Evolutionary conservation across 92 coral and sea anemone genomes (phyloP), one percentile per base, ranked within the genome.

Genomic region (Parazoanthus darwini): DNA sequence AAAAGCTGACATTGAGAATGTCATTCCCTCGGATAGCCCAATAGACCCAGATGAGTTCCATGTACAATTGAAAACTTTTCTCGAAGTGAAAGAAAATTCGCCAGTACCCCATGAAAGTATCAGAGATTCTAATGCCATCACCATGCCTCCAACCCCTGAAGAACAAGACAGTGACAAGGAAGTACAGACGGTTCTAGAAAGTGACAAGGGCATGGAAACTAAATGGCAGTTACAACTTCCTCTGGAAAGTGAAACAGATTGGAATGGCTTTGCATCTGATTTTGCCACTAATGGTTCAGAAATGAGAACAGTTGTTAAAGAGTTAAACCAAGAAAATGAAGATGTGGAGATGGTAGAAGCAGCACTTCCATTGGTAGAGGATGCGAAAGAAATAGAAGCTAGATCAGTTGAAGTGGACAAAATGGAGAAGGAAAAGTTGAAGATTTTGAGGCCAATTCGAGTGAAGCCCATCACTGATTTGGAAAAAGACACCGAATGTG

Each of bases 381-480:
- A 22, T 73, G 14, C 16, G 5, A 3, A 43, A 29, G 87, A 70
- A 43, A 18, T 58, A 9, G 68, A 39, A 15, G 42, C 16, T 8
- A 20, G 22, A 20, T 18, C 78, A 70, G 23, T 3, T 44, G 79
- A 9, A 25, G n/a, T 23, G 35, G 66, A 6, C 3, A 35, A 70
- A 73, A 48, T 35, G 11, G 65, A 44, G 37, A 46, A 48, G 5
- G 79, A 84, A 43, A 35, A 15, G 25, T 18, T 29, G 5, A 72
- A 72, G 59, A 38, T 71, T 25, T 46, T 43, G 3, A 71, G 46
- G 25, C 75, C 79, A 26, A 84, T 84, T 25, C 59, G 39, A n/a
- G 87, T 84, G 33, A 50, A 71, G 33, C 87, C 79, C 13, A 84
- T 84, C 68, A 72, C 68, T 29, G 79, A 84, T 26, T 25, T 79